A percentile compares a stretch with the other conserved stretches of the same genome.
Conservation (phyloP, 2,797 vertebrate species). For the Rhinichthys osculus region DNA sequence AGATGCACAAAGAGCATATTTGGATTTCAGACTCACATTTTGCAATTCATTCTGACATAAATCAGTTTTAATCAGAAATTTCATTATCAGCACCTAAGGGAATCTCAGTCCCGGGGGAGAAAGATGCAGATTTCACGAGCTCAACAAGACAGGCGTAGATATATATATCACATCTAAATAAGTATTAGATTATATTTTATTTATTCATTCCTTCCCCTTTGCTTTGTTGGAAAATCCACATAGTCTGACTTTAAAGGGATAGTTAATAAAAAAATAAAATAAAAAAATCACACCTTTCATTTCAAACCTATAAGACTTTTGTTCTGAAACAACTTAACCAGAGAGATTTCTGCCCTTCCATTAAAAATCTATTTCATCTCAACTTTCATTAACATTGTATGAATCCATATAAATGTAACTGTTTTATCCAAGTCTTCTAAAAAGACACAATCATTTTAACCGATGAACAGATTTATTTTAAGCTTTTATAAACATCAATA, state of each 20-base stretch:
- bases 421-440: neutral
- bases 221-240: neutral
- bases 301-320: no score
- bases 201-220: neutral
- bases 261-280: no score
- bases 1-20: slow-evolving; percentile 38
- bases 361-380: neutral
- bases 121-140: neutral
- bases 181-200: neutral
- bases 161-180: neutral
- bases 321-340: neutral
- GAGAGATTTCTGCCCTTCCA: neutral
- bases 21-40: slow-evolving; percentile 15
- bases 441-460: neutral
- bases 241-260: neutral
- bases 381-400: neutral
- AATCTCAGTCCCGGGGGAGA: slow-evolving; percentile 10
- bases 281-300: no score
- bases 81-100: slow-evolving; percentile 40
- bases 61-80: slow-evolving; percentile 41
- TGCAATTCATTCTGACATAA: slow-evolving; percentile 31
- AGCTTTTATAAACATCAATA: neutral
- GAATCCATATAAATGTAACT: neutral
- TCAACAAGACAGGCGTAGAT: neutral
- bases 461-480: neutral